phyloP scores from a whole-genome alignment of 2,113 vertebrate genomes.

The Gavialis gangeticus region DNA sequence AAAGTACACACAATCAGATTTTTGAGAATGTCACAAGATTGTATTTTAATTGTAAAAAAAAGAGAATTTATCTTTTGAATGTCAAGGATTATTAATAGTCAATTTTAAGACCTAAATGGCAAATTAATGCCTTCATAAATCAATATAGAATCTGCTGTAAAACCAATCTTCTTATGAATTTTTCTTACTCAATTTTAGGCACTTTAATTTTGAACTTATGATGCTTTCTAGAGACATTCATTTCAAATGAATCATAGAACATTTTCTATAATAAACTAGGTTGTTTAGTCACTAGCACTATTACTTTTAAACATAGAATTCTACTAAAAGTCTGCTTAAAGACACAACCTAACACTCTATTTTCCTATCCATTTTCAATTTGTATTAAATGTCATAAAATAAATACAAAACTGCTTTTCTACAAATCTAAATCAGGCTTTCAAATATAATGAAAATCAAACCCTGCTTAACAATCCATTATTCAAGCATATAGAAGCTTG shows the following conservation, averaged over 20 bases:
- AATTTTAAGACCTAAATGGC: slow-evolving; percentile 70
- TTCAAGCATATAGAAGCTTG: neutral
- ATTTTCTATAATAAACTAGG: neutral
- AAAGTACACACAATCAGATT: neutral
- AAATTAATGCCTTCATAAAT: slow-evolving; percentile 78
- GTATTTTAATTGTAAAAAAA: slow-evolving; percentile 21
- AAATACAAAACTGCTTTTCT: neutral
- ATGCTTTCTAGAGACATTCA: slow-evolving; percentile 13
- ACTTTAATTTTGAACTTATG: slow-evolving; percentile 8
- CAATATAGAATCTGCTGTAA: slow-evolving; percentile 50
- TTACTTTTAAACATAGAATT: neutral
- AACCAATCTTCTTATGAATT: neutral
- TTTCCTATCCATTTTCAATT: neutral
- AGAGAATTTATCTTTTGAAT: slow-evolving; percentile 36
- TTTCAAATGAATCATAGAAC: neutral
- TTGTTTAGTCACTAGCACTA: neutral
- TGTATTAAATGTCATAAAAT: neutral
- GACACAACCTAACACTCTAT: neutral
- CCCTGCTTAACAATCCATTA: slow-evolving; percentile 3
- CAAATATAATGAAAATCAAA: slow-evolving; percentile 11
- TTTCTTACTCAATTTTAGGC: slow-evolving; percentile 30
- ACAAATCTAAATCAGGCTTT: neutral
- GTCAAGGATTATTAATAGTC: slow-evolving; percentile 74
- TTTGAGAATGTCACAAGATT: slow-evolving; percentile 26
- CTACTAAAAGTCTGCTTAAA: neutral